Base-by-base conservation (phyloP, 1,140 invertebrate genomes). In the Halictus rubicundus region DNA sequence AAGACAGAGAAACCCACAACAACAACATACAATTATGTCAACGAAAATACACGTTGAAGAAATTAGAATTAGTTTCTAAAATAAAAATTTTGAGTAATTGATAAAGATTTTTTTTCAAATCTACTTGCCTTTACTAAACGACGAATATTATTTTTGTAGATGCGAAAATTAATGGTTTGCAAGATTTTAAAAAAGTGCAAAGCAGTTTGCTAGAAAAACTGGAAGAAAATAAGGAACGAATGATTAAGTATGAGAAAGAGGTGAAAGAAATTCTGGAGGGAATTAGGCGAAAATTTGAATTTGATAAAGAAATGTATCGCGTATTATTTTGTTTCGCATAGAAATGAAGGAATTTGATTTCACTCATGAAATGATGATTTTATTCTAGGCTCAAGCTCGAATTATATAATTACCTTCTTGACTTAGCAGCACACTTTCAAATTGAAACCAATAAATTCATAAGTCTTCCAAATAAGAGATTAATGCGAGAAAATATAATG, bases 401-500 rank as follows among this genome's bases (percentile, higher is more conserved):
- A 70, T 87, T 91, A 57, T 88, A 89, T 46, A 78, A 73, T 61
- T 76, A 65, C 61, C 72, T 92, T 61, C 80, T 89, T 39, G 52
- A 87, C 32, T 39, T 88, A 57, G 85, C 88, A 42, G 72, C 52
- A 68, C 68, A 82, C 12, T 92, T 90, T 78, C 89, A 91, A 70
- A 12, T 65, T 4, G 80, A 92, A 74, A 75, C 88, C 57, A 74
- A 76, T 23, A 54, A 65, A 25, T 78, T 76, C 37, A 77, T 90
- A 57, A 72, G 82, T 12, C 2, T 61, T 14, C 73, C 87, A 4
- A 85, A 88, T 66, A 78, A 88, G 25, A 82, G 87, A 82, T 73
- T 92, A 49, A 78, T 90, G 52, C 76, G 80, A 37, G 89, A 92
- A 84, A 93, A 92, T 87, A 86, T 91, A 57, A 79, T 80, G 57